Evolutionary conservation across 2,113 vertebrate genomes (phyloP).

Genomic region (Amphilophus citrinellus): DNA sequence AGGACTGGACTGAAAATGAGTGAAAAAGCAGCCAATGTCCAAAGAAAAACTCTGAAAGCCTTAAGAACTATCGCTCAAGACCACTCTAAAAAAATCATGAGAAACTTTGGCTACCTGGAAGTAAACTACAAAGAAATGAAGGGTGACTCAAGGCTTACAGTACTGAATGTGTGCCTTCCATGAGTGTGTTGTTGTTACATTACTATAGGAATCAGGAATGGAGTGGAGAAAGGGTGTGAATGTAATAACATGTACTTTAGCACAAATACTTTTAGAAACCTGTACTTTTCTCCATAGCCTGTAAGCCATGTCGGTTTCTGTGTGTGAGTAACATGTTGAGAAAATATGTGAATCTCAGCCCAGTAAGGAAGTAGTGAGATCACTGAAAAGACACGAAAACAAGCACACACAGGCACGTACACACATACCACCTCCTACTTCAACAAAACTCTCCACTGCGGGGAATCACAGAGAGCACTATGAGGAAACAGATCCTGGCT

Average conservation of each 20-base stretch:
- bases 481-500: slow-evolving; percentile 53
- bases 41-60: neutral
- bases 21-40: neutral
- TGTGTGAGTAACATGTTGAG: slow-evolving; percentile 14
- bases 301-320: neutral
- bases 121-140: neutral
- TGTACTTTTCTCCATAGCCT: neutral
- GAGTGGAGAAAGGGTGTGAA: neutral
- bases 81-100: neutral
- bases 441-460: slow-evolving; percentile 10
- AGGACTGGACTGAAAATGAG: neutral
- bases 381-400: neutral
- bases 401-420: neutral
- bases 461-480: slow-evolving; percentile 30
- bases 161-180: neutral
- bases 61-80: neutral
- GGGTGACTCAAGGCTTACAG: neutral
- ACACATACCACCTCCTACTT: slow-evolving; percentile 26
- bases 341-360: slow-evolving; percentile 36
- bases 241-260: neutral
- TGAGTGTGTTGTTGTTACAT: neutral
- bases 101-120: neutral
- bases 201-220: neutral
- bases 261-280: slow-evolving; percentile 23
- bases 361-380: slow-evolving; percentile 27